Evolutionary conservation across 2,888 invertebrate genomes (phyloP), one percentile per base, ranked within the genome.

Genomic region (Epistrophella euchroma): DNA sequence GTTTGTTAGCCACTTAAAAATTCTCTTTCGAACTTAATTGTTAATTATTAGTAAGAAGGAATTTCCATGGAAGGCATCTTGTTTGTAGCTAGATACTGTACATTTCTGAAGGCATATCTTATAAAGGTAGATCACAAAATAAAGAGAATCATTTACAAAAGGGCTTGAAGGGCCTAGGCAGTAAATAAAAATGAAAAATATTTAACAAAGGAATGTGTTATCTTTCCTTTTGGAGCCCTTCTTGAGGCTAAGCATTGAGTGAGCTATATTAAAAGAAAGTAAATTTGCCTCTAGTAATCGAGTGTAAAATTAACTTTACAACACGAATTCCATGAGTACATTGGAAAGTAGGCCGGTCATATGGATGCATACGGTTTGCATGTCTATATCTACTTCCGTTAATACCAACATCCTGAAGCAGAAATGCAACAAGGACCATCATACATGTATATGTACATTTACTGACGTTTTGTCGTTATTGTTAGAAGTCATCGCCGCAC

Each of bases 321-420:
- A 73, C 72, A 77, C 32, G 73, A 81, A 77, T 81, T 86, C 77
- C 72, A 73, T 86, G 73, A 77, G 77, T 81, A 73, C 68, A 81
- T 81, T 52, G 22, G 70, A 74, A 77, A 81, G 77, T 81, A 86
- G 85, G 76, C 81, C 58, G 68, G 17, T 47, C 32, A 45, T 64
- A 64, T 5, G 17, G 32, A 4, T 13, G 9, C 19, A 0, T 22
- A 32, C 19, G 25, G 11, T 50, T 32, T 15, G 40, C 15, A 37
- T 15, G 17, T 5, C 11, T 25, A 70, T 62, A 70, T 40, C 40
- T 37, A 40, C 13, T 66, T 60, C n/a, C 25, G 15, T n/a, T 28
- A 28, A 25, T 52, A 28, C 10, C 66, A 40, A 32, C 66, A 45
- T n/a, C 40, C 17, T 40, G 52, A 40, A 43, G 40, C 22, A 22